Conservation (phyloP, 30 jellyfish, hydroid and myxozoan species). For the Chrysaora quinquecirrha region DNA sequence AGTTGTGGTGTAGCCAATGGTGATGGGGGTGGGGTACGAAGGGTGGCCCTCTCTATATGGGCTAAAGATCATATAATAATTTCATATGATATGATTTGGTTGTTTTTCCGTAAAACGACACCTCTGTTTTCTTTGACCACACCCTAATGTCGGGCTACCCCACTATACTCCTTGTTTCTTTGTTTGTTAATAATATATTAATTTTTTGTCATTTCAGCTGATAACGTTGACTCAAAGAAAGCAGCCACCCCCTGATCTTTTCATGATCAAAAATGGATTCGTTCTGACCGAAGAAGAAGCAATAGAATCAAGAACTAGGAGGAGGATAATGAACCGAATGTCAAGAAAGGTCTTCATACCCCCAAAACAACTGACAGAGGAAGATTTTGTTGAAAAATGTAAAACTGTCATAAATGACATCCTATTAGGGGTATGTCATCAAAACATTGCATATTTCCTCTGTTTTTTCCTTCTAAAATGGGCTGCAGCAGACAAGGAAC, state of each 20-base stretch:
- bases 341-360: conserved; percentile 62
- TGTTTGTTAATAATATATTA: too few relatives aligned
- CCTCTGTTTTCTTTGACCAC: too few relatives aligned
- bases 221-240: conserved; percentile 86
- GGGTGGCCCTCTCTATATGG: too few relatives aligned
- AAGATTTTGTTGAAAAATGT: conserved; percentile 75
- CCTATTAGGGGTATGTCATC: conserved; percentile 83
- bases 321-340: conserved; percentile 73
- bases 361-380: conserved; percentile 79
- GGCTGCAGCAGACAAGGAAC: too few relatives aligned
- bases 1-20: too few relatives aligned
- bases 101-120: too few relatives aligned
- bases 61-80: too few relatives aligned
- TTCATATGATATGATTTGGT: too few relatives aligned
- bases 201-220: conserved; percentile 64
- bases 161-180: too few relatives aligned
- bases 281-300: conserved; percentile 87
- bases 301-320: conserved; percentile 48
- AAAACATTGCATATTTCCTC: background rate
- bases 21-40: too few relatives aligned
- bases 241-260: conserved; percentile 98
- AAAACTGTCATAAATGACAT: conserved; percentile 68
- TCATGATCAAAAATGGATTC: conserved; percentile 88
- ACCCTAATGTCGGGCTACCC: too few relatives aligned
- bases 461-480: background rate